Base-by-base conservation (phyloP, 2,113 vertebrate species). In the Ailuropoda melanoleuca region DNA sequence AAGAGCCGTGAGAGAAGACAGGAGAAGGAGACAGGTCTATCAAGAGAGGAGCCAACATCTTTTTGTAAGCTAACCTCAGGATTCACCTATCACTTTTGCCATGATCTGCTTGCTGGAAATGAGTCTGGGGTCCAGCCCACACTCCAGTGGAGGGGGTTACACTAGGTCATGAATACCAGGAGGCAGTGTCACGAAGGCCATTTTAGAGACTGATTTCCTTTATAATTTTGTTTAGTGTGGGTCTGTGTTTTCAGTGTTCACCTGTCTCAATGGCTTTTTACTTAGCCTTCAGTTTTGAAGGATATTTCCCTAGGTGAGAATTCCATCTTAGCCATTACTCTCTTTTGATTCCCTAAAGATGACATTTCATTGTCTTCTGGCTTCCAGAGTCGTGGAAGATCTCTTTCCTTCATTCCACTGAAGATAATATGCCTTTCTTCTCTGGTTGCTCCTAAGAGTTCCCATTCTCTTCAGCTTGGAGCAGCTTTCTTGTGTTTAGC, bases 161-260 rank as follows among this genome's bases (percentile, higher is more conserved):
- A 4, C 12, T 14, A 3, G 0, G 39, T 14, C 39, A 17, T 2
- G 24, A 23, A 18, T 19, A 19, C 43, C 15, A 21, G 17, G 24
- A 29, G 43, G 11, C 6, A 14, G 48, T 13, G 5, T 1, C 37
- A 1, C 1, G 21, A 46, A 15, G 37, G 58, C 14, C 46, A 0
- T 4, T 43, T 31, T 13, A n/a, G 82, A 75, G 19, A 21, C 37
- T 55, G 14, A 3, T 31, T 14, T 26, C n/a, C n/a, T 56, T 6
- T 34, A 2, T 29, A n/a, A 4, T 9, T 74, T 13, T 31, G 11
- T 31, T 6, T 23, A 7, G 74, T 6, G 21, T 17, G 8, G 2
- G 14, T 81, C 85, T 82, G 62, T 39, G 4, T 53, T 75, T 7
- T 82, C 55, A 43, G 50, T 50, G 53, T 77, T 82, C 23, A 50